Base-by-base conservation (phyloP, 2,888 invertebrate genomes). In the Phragmatobia fuliginosa region DNA sequence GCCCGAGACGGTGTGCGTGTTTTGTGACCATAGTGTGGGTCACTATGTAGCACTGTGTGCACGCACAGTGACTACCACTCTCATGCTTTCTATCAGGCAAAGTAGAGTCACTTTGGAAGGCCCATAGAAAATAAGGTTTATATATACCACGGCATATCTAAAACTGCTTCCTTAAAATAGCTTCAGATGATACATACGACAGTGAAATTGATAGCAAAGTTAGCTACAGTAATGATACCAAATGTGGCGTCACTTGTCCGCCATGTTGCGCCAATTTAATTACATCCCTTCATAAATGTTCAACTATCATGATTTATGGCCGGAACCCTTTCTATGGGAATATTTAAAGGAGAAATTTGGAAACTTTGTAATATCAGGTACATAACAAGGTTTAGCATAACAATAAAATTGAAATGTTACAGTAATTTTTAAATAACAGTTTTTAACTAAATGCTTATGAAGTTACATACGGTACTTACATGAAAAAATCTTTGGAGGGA, bases 81-180 rank as follows among this genome's bases (percentile, higher is more conserved):
- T n/a, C n/a, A n/a, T n/a, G n/a, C n/a, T n/a, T n/a, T n/a, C n/a
- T n/a, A n/a, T n/a, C n/a, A n/a, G n/a, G n/a, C n/a, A n/a, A n/a
- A n/a, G n/a, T n/a, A n/a, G n/a, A n/a, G n/a, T n/a, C n/a, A n/a
- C n/a, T n/a, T n/a, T n/a, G n/a, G n/a, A n/a, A n/a, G n/a, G n/a
- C n/a, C n/a, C n/a, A n/a, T n/a, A n/a, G n/a, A n/a, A n/a, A n/a
- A n/a, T n/a, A n/a, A n/a, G n/a, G n/a, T n/a, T 7, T 56, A 18
- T 25, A 56, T 25, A 25, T 10, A 25, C 28, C 11, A 36, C 28
- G 52, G 6, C 56, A 25, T 7, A n/a, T 49, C 16, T 56, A 56
- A 64, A 49, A 32, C 36, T 25, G 28, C 64, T 62, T 67, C 62
- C 62, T 56, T 62, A 62, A n/a, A n/a, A 67, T 49, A 62, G 52